Evolutionary conservation across 2,797 vertebrate genomes (phyloP), one percentile per base, ranked within the genome.

Genomic region (Sebastes iracundus): DNA sequence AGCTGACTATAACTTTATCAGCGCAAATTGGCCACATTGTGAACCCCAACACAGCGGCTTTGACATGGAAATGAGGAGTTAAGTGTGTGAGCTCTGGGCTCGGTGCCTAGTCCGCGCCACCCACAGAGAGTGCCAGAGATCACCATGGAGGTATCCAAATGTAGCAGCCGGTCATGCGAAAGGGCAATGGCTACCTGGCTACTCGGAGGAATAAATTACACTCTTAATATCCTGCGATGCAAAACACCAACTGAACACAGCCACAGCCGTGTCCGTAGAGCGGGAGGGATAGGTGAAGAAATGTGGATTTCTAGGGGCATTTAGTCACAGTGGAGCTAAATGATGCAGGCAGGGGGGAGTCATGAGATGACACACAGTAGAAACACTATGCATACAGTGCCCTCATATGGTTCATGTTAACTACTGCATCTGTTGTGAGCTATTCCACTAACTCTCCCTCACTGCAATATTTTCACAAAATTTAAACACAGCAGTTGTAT

Each of bases 41-140:
- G 90, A 86, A 89, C 78, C 78, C 82, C 88, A 90, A 88, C 89
- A 90, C 85, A 81, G 80, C 32, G 66, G 81, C 95, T 95, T 96
- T 96, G 92, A 96, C 94, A 96, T 96, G 95, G 87, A 95, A 96
- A 96, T 96, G 92, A 95, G 94, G 91, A 94, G 94, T 92, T 92
- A 93, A 96, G 95, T 93, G 94, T 90, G 91, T 87, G 87, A 83
- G 94, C 85, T 94, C 94, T 94, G 95, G 95, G 95, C 94, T 88
- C 83, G 8, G 86, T 93, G 95, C 95, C 95, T 88, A 66, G 92
- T 90, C 87, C 74, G 75, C 84, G 73, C 95, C 95, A 95, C 95
- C 95, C 95, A 96, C 95, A 75, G 92, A 94, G 95, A 92, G 93
- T 87, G 93, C 93, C 91, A 90, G 69, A 90, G 94, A 94, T 92